A percentile compares a stretch with the other conserved stretches of the same genome.
Conservation (phyloP, 1,140 invertebrate species). For the Hyles euphorbiae region DNA sequence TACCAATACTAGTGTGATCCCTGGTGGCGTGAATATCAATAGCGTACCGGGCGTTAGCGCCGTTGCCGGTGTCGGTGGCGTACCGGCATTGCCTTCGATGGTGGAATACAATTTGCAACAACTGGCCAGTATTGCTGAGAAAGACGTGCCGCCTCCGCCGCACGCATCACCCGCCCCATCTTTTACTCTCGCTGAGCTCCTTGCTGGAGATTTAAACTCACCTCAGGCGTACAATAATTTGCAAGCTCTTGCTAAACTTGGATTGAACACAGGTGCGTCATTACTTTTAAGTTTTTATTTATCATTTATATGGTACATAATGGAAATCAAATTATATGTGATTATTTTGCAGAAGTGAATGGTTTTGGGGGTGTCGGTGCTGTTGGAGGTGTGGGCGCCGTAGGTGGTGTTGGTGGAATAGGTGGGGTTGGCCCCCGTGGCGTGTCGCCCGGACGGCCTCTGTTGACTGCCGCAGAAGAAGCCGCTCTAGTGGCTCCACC, state of each 20-base stretch:
- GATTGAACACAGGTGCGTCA: constrained; percentile 80
- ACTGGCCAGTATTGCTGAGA: constrained; percentile 86
- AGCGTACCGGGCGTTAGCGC: constrained; percentile 51
- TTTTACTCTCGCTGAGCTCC: constrained; percentile 84
- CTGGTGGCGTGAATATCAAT: constrained; percentile 54
- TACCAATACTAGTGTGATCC: constrained; percentile 39
- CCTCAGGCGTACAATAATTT: constrained; percentile 90
- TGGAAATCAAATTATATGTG: not conserved
- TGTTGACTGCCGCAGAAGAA: constrained; percentile 63
- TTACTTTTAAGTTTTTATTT: not conserved
- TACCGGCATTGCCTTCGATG: constrained; percentile 79
- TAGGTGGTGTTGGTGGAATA: constrained; percentile 41
- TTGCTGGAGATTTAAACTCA: constrained; percentile 82
- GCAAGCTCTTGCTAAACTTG: constrained; percentile 91
- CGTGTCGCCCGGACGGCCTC: constrained; percentile 68
- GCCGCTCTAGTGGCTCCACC: constrained; percentile 65
- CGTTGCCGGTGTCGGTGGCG: constrained; percentile 51
- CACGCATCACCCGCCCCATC: constrained; percentile 80
- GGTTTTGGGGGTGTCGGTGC: constrained; percentile 57
- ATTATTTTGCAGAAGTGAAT: constrained; percentile 57
- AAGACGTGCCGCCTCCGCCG: constrained; percentile 69
- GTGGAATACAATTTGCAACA: constrained; percentile 90
- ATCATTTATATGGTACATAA: not conserved
- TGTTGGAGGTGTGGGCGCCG: constrained; percentile 44
- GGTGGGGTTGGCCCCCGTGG: constrained; percentile 64